Evolutionary conservation across 2,888 invertebrate genomes (phyloP).

Genomic region (Drosophila fulvimacula): DNA sequence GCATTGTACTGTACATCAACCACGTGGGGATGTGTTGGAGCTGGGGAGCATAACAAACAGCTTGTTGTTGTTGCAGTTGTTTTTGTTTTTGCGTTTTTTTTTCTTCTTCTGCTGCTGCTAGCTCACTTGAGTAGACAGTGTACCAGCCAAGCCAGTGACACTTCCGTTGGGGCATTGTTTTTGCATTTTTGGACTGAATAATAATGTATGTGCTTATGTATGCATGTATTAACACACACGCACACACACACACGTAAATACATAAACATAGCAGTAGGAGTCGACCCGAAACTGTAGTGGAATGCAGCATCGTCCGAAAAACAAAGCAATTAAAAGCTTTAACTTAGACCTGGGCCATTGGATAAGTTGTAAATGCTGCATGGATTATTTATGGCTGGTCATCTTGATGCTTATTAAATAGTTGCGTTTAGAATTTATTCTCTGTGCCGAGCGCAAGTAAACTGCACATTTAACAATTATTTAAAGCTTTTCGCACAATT

Average conservation of each 20-base stretch:
- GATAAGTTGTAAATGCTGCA: conserved; percentile 44
- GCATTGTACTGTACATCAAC: conserved; percentile 53
- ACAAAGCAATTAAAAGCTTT: conserved; percentile 74
- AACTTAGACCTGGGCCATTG: conserved; percentile 40
- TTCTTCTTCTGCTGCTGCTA: conserved; percentile 1
- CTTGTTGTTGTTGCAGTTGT: conserved; percentile 52
- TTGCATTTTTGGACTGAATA: conserved; percentile 42
- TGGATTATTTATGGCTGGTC: conserved; percentile 63
- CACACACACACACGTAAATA: neutral
- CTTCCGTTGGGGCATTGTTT: conserved; percentile 73
- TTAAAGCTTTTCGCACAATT: conserved; percentile 44
- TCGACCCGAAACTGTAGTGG: conserved; percentile 12
- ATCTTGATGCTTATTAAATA: conserved; percentile 73
- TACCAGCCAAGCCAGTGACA: conserved; percentile 70
- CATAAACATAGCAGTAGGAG: conserved; percentile 19
- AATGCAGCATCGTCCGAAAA: conserved; percentile 45
- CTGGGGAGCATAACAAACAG: conserved; percentile 67
- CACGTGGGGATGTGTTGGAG: conserved; percentile 43
- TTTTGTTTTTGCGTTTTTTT: neutral
- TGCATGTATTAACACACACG: conserved; percentile 1
- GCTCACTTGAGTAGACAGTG: conserved; percentile 66
- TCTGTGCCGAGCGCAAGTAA: conserved; percentile 8
- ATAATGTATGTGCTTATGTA: conserved; percentile 4
- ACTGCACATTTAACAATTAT: conserved; percentile 51
- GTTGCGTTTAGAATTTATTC: conserved; percentile 69